phyloP scores from a whole-genome alignment of 2,113 vertebrate species.

The Cololabis saira region DNA sequence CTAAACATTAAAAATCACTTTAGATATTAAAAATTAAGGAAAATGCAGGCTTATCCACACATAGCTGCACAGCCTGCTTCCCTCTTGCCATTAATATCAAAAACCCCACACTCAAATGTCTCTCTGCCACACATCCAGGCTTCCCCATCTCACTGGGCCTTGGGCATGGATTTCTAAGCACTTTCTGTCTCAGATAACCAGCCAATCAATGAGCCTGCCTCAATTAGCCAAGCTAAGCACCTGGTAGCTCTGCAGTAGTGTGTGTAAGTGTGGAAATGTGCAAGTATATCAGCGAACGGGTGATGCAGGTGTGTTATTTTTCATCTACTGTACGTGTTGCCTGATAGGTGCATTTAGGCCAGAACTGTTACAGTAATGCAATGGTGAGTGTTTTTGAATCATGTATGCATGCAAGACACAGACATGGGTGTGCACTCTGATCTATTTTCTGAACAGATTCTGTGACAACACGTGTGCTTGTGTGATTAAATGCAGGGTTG shows the following conservation, averaged over 20 bases:
- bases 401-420: no score
- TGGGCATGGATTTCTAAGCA: constrained; percentile 58
- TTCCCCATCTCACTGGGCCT: constrained; percentile 34
- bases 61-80: background rate
- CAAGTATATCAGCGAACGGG: constrained; percentile 9
- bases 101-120: constrained; percentile 15
- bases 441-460: no score
- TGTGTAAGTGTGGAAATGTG: constrained; percentile 20
- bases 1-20: no score
- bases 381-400: no score
- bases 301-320: constrained; percentile 25
- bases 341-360: constrained; percentile 50
- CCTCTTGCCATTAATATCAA: constrained; percentile 18
- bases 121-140: constrained; percentile 12
- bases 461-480: no score
- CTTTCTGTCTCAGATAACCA: constrained; percentile 71
- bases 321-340: constrained; percentile 24
- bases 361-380: no score
- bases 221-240: constrained; percentile 61
- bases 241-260: constrained; percentile 25
- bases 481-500: no score
- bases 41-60: background rate
- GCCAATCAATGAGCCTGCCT: constrained; percentile 71
- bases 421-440: no score
- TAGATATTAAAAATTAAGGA: no score